These are phyloP conservation scores for Neria commutata DNA, from an alignment of 2,888 invertebrate genomes.

Conservation along the genomic window DNA sequence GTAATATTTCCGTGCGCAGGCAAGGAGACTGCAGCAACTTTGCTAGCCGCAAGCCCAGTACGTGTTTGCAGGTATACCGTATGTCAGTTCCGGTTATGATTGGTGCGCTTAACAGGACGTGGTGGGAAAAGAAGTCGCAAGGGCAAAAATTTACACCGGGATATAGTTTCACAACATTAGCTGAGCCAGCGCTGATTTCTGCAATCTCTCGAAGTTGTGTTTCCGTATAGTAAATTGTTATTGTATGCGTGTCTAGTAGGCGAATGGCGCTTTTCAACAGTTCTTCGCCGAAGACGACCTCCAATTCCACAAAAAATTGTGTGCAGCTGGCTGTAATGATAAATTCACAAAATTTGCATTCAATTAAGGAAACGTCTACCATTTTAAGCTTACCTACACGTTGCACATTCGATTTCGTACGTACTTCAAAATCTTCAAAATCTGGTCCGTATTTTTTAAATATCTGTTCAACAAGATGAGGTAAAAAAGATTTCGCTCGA, in stretches of 20 bases:
- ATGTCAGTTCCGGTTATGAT: constrained; percentile 37
- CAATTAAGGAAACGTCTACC: no score
- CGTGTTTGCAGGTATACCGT: constrained; percentile 72
- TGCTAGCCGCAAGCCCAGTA: constrained; percentile 70
- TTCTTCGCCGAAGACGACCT: constrained; percentile 66
- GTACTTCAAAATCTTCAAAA: constrained; percentile 1
- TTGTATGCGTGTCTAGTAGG: constrained; percentile 67
- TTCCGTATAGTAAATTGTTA: constrained; percentile 64
- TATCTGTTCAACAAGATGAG: constrained; percentile 26
- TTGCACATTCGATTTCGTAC: no score
- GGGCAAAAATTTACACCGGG: constrained; percentile 72
- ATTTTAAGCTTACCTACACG: no score
- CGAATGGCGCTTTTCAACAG: constrained; percentile 68
- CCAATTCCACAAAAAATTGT: constrained; percentile 65
- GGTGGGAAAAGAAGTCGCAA: constrained; percentile 67
- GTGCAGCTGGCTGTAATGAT: no score
- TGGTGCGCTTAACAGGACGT: constrained; percentile 62
- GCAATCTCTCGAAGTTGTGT: constrained; percentile 64
- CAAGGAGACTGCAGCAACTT: constrained; percentile 47
- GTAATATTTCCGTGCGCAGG: constrained; percentile 59
- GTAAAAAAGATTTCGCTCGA: no score
- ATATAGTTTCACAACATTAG: constrained; percentile 68
- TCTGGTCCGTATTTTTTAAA: constrained; percentile 27
- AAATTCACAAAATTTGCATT: no score
- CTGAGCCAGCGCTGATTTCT: constrained; percentile 64